Conservation (phyloP, 2,113 vertebrate genomes). For the Hippotragus niger region DNA sequence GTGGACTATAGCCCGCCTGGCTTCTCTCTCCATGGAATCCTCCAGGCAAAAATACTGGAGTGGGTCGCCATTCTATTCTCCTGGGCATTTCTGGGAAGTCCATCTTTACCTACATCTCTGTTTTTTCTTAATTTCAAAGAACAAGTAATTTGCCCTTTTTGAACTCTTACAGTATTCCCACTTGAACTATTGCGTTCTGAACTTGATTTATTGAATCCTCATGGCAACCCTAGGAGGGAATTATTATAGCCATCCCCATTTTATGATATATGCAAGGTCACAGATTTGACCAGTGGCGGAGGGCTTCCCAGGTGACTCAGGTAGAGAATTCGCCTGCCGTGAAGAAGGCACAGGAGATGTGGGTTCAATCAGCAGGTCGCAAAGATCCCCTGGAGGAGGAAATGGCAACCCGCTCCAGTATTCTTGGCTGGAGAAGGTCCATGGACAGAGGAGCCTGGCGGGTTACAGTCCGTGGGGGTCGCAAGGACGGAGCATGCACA, state of each 20-base stretch:
- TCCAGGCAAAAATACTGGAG: neutral
- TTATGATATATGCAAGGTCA: neutral
- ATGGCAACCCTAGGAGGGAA: neutral
- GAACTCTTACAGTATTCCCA: neutral
- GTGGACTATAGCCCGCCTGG: accelerated
- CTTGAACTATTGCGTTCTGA: neutral
- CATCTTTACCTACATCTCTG: neutral
- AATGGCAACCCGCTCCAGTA: neutral
- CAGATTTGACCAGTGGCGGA: neutral
- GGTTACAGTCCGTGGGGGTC: neutral
- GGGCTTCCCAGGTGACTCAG: neutral
- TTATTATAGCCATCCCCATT: accelerated
- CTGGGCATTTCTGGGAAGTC: neutral
- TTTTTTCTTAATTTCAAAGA: neutral
- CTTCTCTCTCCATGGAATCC: neutral
- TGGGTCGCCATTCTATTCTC: neutral
- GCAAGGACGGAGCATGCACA: accelerated
- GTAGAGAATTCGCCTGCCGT: neutral
- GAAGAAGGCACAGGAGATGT: neutral
- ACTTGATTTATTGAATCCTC: neutral
- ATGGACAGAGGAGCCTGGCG: neutral
- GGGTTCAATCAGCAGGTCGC: neutral
- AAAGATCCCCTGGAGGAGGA: neutral
- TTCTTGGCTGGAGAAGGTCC: neutral
- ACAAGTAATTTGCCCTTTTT: neutral